These are phyloP conservation scores for Pemphredon lugubris DNA, from an alignment of 2,888 invertebrate species.

Conservation along the genomic window DNA sequence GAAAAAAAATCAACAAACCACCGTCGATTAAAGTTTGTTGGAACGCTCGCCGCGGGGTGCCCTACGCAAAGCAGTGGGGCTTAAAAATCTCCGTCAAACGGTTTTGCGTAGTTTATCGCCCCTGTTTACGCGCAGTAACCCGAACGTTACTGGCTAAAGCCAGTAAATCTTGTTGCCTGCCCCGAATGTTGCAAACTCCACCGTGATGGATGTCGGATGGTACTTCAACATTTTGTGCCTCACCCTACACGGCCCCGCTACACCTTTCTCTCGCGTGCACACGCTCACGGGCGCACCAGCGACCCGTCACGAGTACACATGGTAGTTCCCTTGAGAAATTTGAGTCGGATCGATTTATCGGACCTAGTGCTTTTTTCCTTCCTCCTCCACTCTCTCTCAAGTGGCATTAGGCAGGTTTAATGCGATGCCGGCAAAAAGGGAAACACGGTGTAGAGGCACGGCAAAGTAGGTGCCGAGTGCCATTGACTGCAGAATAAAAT, in stretches of 20 bases:
- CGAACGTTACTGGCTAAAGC: slow-evolving; percentile 34
- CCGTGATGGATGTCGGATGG: slow-evolving; percentile 40
- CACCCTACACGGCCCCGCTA: too few species aligned
- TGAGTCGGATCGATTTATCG: slow-evolving; percentile 63
- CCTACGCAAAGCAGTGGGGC: not conserved
- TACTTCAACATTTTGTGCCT: slow-evolving; percentile 17
- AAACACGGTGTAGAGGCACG: slow-evolving; percentile 46
- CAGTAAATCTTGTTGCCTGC: slow-evolving; percentile 47
- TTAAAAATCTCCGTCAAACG: slow-evolving; percentile 22
- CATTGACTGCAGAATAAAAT: slow-evolving; percentile 70
- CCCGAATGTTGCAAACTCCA: slow-evolving; percentile 44
- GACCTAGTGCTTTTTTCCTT: slow-evolving; percentile 30
- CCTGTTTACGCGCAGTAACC: slow-evolving; percentile 1
- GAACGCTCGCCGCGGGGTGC: too few species aligned
- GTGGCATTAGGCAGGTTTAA: slow-evolving; percentile 64
- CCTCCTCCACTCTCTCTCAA: slow-evolving; percentile 39
- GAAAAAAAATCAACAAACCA: too few species aligned
- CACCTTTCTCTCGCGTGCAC: not conserved
- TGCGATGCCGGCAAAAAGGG: slow-evolving; percentile 57
- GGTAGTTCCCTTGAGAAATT: slow-evolving; percentile 63
- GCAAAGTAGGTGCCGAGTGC: slow-evolving; percentile 57
- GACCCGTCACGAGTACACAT: slow-evolving; percentile 8
- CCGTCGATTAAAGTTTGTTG: too few species aligned
- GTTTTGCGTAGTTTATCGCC: slow-evolving; percentile 23
- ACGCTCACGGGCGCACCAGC: not conserved